Evolutionary conservation across 2,888 invertebrate species (phyloP), one percentile per base, ranked within the genome.

Genomic region (Campoplex nolae): DNA sequence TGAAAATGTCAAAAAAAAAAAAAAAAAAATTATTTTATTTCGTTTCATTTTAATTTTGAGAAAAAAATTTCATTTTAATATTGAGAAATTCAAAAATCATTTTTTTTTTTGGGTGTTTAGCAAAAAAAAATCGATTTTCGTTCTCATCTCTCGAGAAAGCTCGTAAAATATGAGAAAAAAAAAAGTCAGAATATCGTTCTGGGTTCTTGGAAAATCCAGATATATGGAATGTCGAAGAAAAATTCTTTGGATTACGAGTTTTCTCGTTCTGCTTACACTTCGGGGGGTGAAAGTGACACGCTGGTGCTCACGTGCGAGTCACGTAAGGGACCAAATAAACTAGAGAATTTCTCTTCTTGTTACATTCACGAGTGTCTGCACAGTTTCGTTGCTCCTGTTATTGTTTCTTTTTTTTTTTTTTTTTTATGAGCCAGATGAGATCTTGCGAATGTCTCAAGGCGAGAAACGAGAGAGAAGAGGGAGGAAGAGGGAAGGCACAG

Each of bases 291-390:
- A 75, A 75, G 45, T 32, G 45, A 75, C 28, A 45, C 42, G 18
- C 38, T 38, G 18, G 38, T 38, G 38, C 62, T 45, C 45, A 62
- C 28, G 13, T 70, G 54, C 56, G 28, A 70, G 58, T 32, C 58
- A 11, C 84, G 70, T 56, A 71, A 80, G 68, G 71, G 23, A 23
- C 62, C 38, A 76, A 84, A 80, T 76, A 84, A 84, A 84, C 80
- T 48, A 58, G 45, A 79, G 56, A 74, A 56, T 80, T 79, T 32
- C 48, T 68, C 74, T 48, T 84, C 83, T 84, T 58, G 67, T 83
- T 83, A 75, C 79, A 75, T 80, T 80, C 68, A 28, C 75, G 42
- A 84, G 68, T 18, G 54, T 78, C 54, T 68, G 62, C 45, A 58
- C 74, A 23, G 28, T 48, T 51, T 71, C 28, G 48, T 71, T 71